Base-by-base conservation (phyloP, 30 jellyfish, hydroid and myxozoan species). In the Nemopilema nomurai region DNA sequence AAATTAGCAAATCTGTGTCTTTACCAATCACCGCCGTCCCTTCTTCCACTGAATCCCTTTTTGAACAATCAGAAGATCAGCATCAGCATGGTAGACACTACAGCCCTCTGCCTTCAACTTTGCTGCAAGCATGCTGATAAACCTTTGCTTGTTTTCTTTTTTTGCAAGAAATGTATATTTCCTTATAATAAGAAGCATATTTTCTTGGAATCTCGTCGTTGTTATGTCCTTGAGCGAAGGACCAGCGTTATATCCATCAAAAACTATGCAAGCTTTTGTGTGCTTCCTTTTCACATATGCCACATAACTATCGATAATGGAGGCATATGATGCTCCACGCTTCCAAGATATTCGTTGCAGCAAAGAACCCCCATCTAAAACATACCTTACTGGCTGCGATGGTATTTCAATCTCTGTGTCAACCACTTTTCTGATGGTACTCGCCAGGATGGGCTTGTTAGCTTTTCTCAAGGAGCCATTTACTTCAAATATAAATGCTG, bases 21-120 rank as follows among this genome's bases (percentile, higher is more conserved):
- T n/a, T n/a, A n/a, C n/a, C n/a, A n/a, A n/a, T 87, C 90, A 41
- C 91, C 96, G 81, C 90, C 28, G 86, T 69, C 62, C 21, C 86
- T 51, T 8, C 81, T 33, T 76, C 76, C 73, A 53, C 4, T 78
- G 96, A 22, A 78, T 50, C 52, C 64, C 96, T 78, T 67, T 87
- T 22, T 87, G 79, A 16, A 87, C 96, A 87, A 78, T 87, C 31
- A 22, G 75, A 69, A 87, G 81, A 80, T 79, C 96, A 70, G 62
- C 90, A 13, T 74, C 83, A 18, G 82, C 74, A 65, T 57, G 57
- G 77, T n/a, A 16, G 65, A 73, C 76, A n/a, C 31, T 66, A 53
- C 73, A 77, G 76, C 72, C 84, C 67, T 74, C 74, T 16, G 69
- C 62, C 66, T 70, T 27, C 74, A 79, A 67, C 77, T 69, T 33